Evolutionary conservation across 2,888 invertebrate genomes (phyloP), one percentile per base, ranked within the genome.

Genomic region (Carpatolechia fugitivella): DNA sequence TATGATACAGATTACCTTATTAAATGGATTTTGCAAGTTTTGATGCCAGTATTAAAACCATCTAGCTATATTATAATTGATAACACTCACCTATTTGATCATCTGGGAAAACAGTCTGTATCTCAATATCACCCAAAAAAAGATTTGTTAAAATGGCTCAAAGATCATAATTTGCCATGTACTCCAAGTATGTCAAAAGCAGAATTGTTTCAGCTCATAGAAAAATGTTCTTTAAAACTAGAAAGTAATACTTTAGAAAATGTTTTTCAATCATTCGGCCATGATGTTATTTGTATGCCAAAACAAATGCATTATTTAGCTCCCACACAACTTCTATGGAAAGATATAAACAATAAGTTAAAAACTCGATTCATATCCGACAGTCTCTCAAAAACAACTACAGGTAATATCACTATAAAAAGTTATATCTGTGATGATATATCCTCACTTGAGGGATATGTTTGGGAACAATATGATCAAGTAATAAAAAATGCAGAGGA

Each of bases 11-110:
- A 68, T 20, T 62, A 68, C 46, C 79, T 76, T 35, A 65, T 56
- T n/a, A 81, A 76, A 56, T 84, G 82, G 84, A 46, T 83, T n/a
- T 59, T 60, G 54, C 70, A 76, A 54, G 63, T 77, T 24, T 59
- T 82, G 13, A 33, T 80, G 8, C 59, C 64, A 18, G 30, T 36
- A 5, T 57, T 84, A 14, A 56, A 60, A 52, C 60, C 61, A 7
- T 61, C 64, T 10, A 74, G 76, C 58, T 57, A 74, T n/a, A 62
- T 84, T 51, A 60, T 84, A 16, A 68, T 84, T 58, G 70, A 77
- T 52, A 69, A 69, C 31, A 70, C 65, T 13, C n/a, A 11, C 13
- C 7, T 13, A 1, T 13, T 11, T 3, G n/a, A 13, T 1, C 11
- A 18, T 11, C 40, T 13, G 7, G 5, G 18, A 52, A 59, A 18